These are phyloP conservation scores for Zonotrichia leucophrys DNA, from an alignment of 2,113 vertebrate genomes.

Conservation along the genomic window DNA sequence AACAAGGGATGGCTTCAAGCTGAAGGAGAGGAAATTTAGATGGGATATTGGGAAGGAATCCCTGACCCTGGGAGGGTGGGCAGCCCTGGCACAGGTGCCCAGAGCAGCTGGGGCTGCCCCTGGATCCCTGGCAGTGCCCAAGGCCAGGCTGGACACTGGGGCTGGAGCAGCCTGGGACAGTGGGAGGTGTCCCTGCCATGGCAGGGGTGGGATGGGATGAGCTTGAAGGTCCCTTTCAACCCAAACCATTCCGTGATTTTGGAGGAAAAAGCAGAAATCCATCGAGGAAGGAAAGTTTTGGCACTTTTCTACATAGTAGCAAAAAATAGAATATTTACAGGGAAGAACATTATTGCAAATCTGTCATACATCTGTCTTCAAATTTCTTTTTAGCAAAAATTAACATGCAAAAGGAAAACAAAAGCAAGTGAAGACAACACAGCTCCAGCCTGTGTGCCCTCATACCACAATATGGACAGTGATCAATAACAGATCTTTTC, in stretches of 20 bases:
- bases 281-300: not conserved
- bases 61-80: fast-evolving
- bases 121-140: no score
- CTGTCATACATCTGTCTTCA: fast-evolving
- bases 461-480: not conserved
- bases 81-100: no score
- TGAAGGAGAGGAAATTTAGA: not conserved
- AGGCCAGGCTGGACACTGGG: no score
- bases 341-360: not conserved
- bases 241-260: not conserved
- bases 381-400: not conserved
- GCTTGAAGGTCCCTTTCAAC: not conserved
- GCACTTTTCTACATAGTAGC: not conserved
- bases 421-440: not conserved
- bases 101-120: no score
- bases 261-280: not conserved
- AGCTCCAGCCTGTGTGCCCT: not conserved
- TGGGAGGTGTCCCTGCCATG: not conserved
- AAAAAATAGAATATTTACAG: not conserved
- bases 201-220: not conserved
- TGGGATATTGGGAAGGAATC: no score
- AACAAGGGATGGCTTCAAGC: not conserved
- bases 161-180: no score
- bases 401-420: not conserved
- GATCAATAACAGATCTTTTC: not conserved